Evolutionary conservation across 2,888 invertebrate species (phyloP), one percentile per base, ranked within the genome.

Genomic region (Caenorhabditis angaria): DNA sequence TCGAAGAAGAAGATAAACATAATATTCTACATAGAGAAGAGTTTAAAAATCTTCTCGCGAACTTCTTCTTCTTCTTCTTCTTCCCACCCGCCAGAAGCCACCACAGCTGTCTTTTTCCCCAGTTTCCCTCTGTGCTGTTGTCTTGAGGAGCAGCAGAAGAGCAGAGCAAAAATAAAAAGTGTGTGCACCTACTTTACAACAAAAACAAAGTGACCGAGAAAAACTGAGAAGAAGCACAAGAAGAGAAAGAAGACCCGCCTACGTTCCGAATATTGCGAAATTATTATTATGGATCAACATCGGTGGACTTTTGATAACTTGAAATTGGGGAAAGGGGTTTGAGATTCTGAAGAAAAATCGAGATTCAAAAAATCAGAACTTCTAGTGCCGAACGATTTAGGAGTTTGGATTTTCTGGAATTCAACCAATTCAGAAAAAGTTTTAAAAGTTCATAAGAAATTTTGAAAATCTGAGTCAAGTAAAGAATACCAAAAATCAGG

Each of bases 251-350:
- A 32, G 14, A 2, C 6, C 41, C 41, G 41, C 41, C 41, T 41
- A 41, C 41, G 41, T 41, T 41, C 41, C 41, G n/a, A n/a, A 18
- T 41, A 41, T 41, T 41, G 41, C 41, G 41, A 41, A 41, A 41
- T 41, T 5, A 41, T 5, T 10, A 14, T 41, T 41, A 41, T 41
- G 32, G 32, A 32, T 12, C 32, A 32, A 12, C 5, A 32, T 8
- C 12, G 32, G 12, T 5, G 12, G 12, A 32, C 32, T 32, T 32
- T 32, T 10, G 10, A 32, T 32, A 32, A 32, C 32, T 32, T 8
- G 10, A 32, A 32, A 5, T 32, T 10, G 10, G 10, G 10, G 10
- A 32, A 32, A 32, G 10, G 32, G 5, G 10, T 41, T 41, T 41
- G 14, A 10, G 41, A 12, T 41, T 41, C 41, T 41, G 8, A 41